Evolutionary conservation across 2,888 invertebrate genomes (phyloP).

Genomic region (Carabus problematicus): DNA sequence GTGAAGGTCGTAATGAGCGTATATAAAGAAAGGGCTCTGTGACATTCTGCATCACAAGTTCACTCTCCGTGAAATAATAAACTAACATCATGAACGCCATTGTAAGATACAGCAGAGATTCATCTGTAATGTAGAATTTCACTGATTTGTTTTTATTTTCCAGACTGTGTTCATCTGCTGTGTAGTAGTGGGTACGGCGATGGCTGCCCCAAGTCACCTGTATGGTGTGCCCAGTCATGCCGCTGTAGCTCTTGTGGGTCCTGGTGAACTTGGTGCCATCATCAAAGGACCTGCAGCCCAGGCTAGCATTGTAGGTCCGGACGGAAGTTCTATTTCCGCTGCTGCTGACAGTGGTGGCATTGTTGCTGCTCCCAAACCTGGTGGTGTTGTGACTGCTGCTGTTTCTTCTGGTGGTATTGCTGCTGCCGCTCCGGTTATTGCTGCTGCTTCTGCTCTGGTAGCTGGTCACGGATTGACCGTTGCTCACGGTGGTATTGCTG

Average conservation of each 20-base stretch:
- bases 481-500: constrained; percentile 24
- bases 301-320: constrained; percentile 52
- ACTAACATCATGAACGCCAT: constrained; percentile 31
- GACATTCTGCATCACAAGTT: constrained; percentile 14
- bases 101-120: not conserved
- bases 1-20: constrained; percentile 25
- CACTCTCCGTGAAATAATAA: constrained; percentile 2
- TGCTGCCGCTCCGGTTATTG: constrained; percentile 33
- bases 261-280: constrained; percentile 17
- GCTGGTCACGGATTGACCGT: constrained; percentile 19
- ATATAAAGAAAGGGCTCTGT: constrained; percentile 38
- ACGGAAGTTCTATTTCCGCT: constrained; percentile 60
- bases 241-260: constrained; percentile 13
- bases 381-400: constrained; percentile 47
- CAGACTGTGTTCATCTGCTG: constrained; percentile 14
- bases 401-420: constrained; percentile 44
- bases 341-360: constrained; percentile 51
- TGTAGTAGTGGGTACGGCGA: not conserved
- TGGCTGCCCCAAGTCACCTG: constrained; percentile 18
- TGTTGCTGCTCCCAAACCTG: constrained; percentile 47
- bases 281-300: constrained; percentile 27
- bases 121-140: not conserved
- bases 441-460: constrained; percentile 18
- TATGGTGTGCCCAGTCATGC: not conserved
- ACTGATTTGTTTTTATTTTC: constrained; percentile 10